Evolutionary conservation across 2,888 invertebrate species (phyloP), one percentile per base, ranked within the genome.

Genomic region (Drosophila buzzatii): DNA sequence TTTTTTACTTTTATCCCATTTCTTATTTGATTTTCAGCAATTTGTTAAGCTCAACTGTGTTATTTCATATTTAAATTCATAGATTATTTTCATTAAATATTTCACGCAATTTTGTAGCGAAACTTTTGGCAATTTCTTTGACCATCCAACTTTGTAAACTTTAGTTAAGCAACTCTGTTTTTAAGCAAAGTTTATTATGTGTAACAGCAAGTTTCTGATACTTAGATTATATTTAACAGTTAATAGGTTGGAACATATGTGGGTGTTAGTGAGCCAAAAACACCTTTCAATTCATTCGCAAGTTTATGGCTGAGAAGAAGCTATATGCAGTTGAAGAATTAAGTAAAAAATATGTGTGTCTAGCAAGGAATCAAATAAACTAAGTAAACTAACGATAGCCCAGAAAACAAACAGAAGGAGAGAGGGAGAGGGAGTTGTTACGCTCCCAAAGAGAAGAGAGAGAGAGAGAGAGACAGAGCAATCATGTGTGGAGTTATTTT

Each of bases 211-310:
- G 47, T 20, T 41, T 1, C 31, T 16, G 35, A 47, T 71, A 47
- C 60, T 23, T 23, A 14, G 39, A 53, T 56, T 56, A 56, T 71
- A 70, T 55, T 55, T 70, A 71, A 23, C 53, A 70, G 73, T 62
- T 70, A 72, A 72, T 62, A 37, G 42, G 37, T 51, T 72, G 27
- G 10, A 63, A 62, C 70, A 70, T 72, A 56, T 70, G 58, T 55
- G 65, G 53, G n/a, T 53, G 23, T 37, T 37, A 35, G 35, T 53
- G 3, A 57, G 59, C 39, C 27, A 47, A 44, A 78, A 74, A 72
- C 72, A 79, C 86, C 85, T 88, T 80, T 88, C 90, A 88, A 90
- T 85, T 90, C 90, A 90, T 90, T 90, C 80, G 59, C 52, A 82
- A 85, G 56, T 85, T 85, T 90, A 88, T 85, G 59, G 56, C 55